phyloP scores from a whole-genome alignment of 2,113 vertebrate species.

The Laticauda laticaudata region DNA sequence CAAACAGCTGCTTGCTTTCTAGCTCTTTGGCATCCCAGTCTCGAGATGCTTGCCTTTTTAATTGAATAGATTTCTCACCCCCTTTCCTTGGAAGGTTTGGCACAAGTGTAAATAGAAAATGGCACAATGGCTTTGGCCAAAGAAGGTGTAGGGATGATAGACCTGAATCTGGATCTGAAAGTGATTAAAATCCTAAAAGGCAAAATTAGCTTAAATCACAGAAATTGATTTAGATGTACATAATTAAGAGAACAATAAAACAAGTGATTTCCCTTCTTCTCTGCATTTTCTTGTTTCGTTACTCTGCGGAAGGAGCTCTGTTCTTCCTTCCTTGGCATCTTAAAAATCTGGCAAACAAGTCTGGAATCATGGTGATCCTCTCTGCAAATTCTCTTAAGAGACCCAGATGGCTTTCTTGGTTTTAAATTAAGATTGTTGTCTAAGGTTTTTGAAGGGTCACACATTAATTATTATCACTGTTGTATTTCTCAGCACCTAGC shows the following conservation, averaged over 20 bases:
- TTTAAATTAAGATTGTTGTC: neutral
- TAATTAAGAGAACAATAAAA: neutral
- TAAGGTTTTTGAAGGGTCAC: neutral
- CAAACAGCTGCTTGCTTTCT: too few relatives aligned
- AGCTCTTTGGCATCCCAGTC: neutral
- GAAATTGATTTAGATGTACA: neutral
- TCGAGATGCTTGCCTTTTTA: neutral
- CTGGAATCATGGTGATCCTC: neutral
- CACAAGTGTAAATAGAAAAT: constrained; percentile 3
- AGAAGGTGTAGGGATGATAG: neutral
- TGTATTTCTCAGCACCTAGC: neutral
- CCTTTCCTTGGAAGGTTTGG: neutral
- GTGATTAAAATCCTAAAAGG: neutral
- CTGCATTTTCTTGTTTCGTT: neutral
- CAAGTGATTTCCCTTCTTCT: fast-evolving
- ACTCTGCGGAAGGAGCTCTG: neutral
- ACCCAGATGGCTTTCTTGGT: neutral
- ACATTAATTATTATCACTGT: neutral
- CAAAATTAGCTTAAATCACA: neutral
- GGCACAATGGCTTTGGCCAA: neutral
- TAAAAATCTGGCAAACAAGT: neutral
- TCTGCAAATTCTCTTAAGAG: neutral
- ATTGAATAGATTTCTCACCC: neutral
- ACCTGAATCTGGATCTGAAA: neutral
- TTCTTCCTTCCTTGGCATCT: neutral